phyloP scores from a whole-genome alignment of 2,113 vertebrate genomes.

The human region DNA sequence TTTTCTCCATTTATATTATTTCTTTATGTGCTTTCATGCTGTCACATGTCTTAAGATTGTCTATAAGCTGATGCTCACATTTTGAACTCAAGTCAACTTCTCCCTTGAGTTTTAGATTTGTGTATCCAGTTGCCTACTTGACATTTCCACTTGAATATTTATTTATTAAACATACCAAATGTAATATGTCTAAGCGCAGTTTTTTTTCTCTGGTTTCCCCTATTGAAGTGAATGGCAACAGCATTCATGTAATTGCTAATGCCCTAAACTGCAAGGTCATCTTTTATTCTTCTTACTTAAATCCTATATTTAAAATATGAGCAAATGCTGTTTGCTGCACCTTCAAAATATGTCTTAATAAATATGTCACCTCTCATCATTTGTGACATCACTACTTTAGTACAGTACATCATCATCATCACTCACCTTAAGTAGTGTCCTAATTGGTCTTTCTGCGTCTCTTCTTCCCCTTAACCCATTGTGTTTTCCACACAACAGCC shows the following conservation, averaged over 20 bases:
- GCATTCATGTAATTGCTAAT: background rate
- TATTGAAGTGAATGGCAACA: background rate
- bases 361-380: background rate
- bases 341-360: slow-evolving; percentile 20
- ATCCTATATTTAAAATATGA: background rate
- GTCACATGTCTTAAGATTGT: background rate
- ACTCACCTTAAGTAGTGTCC: background rate
- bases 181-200: background rate
- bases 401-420: background rate
- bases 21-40: background rate
- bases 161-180: background rate
- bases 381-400: background rate
- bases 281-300: background rate
- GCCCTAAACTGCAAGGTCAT: background rate
- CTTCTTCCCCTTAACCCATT: background rate
- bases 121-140: background rate
- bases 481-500: background rate
- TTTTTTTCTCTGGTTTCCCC: background rate
- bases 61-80: background rate
- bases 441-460: background rate
- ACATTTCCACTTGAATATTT: background rate
- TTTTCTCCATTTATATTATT: background rate
- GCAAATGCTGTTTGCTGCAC: background rate
- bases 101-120: background rate
- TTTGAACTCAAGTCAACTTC: slow-evolving; percentile 11